A percentile compares a stretch with the other conserved stretches of the same genome.
Evolutionary conservation across 2,797 vertebrate genomes (phyloP).

Genomic region (Bovichtus diacanthus): DNA sequence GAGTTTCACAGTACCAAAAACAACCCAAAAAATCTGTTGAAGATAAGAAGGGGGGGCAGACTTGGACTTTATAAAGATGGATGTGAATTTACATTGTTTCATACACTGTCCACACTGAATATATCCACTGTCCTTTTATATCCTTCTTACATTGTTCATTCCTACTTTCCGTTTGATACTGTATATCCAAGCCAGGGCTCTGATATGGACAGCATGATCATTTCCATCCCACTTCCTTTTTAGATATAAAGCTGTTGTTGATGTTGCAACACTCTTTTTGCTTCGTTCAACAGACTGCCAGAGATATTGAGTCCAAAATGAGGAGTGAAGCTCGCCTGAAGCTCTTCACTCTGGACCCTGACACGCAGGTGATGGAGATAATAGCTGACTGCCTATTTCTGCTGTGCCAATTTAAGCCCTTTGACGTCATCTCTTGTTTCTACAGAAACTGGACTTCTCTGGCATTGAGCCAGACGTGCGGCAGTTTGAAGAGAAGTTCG

Average conservation of each 20-base stretch:
- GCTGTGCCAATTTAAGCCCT: background rate
- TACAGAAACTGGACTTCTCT: constrained; percentile 94
- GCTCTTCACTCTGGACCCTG: constrained; percentile 94
- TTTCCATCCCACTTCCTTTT: background rate
- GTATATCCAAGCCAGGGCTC: background rate
- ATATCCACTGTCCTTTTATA: constrained; percentile 1
- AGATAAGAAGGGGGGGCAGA: background rate
- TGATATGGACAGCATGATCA: background rate
- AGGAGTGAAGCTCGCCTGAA: constrained; percentile 94
- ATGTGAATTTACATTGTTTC: background rate
- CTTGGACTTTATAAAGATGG: background rate
- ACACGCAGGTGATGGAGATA: constrained; percentile 90
- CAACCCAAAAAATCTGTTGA: background rate
- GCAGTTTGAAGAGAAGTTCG: constrained; percentile 97
- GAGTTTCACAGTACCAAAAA: too few relatives aligned
- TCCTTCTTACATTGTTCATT: background rate
- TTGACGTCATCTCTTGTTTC: constrained; percentile 32
- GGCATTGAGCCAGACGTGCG: constrained; percentile 92
- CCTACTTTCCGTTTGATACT: background rate
- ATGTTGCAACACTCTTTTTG: background rate
- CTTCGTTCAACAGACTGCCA: constrained; percentile 85
- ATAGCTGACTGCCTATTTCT: background rate
- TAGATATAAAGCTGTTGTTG: background rate
- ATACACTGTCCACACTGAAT: background rate
- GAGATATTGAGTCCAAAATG: constrained; percentile 94